Conservation (phyloP, 1,140 invertebrate species). For the Belonocnema kinseyi region DNA sequence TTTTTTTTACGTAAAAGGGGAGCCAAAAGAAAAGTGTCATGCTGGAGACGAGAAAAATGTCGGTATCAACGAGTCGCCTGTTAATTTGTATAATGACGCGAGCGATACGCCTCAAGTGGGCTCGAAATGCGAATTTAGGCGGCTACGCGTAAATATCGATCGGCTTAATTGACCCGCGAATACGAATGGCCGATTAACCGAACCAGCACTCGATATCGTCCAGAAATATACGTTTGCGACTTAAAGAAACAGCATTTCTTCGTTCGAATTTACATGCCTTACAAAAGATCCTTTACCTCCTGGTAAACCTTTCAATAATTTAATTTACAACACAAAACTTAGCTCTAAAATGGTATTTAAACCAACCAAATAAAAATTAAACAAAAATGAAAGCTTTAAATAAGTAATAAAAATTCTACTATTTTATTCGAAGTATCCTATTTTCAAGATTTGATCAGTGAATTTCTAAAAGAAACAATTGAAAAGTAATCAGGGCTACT, state of each 20-base stretch:
- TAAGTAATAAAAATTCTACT: no score
- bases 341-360: no score
- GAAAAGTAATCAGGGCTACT: no score
- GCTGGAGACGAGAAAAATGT: slow-evolving; percentile 4
- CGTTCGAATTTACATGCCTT: background rate
- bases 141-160: slow-evolving; percentile 52
- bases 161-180: slow-evolving; percentile 54
- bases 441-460: no score
- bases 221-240: background rate
- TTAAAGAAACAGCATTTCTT: slow-evolving; percentile 14
- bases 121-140: slow-evolving; percentile 48
- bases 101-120: slow-evolving; percentile 41
- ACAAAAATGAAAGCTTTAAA: no score
- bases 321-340: background rate
- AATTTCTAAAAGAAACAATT: no score
- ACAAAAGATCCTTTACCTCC: slow-evolving; percentile 8
- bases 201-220: slow-evolving; percentile 30
- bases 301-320: background rate
- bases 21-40: background rate
- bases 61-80: background rate
- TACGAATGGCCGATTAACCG: slow-evolving; percentile 52
- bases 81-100: slow-evolving; percentile 24
- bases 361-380: no score
- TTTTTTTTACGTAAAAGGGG: background rate
- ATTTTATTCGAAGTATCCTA: no score